A percentile compares a stretch with the other conserved stretches of the same genome.
Conservation (phyloP, 2,888 invertebrate species). For the Pristionchus fissidentatus region DNA sequence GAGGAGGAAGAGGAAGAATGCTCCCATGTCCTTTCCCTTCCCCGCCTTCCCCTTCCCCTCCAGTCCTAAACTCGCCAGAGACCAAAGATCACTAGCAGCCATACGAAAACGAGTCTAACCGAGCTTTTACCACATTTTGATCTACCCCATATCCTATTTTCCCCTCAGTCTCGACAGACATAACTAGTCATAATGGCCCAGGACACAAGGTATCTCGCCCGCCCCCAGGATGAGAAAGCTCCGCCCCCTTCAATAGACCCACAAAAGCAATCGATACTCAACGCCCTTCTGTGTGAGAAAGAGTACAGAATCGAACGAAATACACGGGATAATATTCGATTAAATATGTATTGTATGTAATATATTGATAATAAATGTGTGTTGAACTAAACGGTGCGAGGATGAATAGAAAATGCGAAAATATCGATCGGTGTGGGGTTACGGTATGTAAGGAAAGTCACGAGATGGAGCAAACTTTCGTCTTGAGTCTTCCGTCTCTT, state of each 20-base stretch:
- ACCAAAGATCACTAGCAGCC: not conserved
- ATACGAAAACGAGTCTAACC: not conserved
- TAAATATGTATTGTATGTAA: not conserved
- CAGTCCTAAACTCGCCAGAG: not conserved
- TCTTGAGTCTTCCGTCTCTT: constrained; percentile 59
- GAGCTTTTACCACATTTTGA: constrained; percentile 19
- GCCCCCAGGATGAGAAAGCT: no score
- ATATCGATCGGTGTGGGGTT: not conserved
- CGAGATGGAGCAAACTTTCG: constrained; percentile 57
- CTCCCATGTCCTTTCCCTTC: not conserved
- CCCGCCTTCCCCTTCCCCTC: not conserved
- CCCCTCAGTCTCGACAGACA: not conserved
- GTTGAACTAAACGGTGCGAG: not conserved
- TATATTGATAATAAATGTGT: constrained; percentile 21
- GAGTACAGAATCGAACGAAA: not conserved
- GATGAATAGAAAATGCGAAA: not conserved
- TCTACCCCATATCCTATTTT: constrained; percentile 26
- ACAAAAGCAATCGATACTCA: constrained; percentile 4
- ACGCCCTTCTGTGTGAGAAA: not conserved
- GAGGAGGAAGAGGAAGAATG: not conserved
- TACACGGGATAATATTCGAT: constrained; percentile 32
- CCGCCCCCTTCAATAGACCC: not conserved
- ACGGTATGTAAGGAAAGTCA: not conserved
- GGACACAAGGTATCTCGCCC: not conserved
- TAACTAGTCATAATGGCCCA: constrained; percentile 8